Evolutionary conservation across 2,113 vertebrate species (phyloP), one percentile per base, ranked within the genome.

Genomic region (Rhinoderma darwinii): DNA sequence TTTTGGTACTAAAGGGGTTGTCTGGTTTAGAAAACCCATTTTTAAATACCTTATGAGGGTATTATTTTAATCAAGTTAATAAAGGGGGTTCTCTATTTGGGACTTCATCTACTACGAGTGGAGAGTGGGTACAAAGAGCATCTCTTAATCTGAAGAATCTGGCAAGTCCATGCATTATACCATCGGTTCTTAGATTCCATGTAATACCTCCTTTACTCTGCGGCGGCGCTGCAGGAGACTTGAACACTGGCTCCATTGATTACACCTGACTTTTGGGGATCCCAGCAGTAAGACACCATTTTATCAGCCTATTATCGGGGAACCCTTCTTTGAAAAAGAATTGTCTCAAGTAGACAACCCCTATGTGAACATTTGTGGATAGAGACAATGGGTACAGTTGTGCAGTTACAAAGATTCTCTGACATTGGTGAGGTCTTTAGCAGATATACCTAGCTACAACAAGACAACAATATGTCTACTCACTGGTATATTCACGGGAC

Each of bases 401-500:
- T 39, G 11, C 15, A 39, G 22, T 22, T 39, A 7, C 1, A 73
- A 10, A 7, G 18, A 22, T 1, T 70, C 5, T 37, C 1, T 44
- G 22, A 43, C 10, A 63, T 30, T 30, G 4, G 20, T 56, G 61
- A 63, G 7, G 14, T 66, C 17, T 4, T 63, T 27, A 30, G 20
- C 15, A 66, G 5, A 66, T 5, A 66, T 37, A 70, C 15, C 0
- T 68, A 20, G 63, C 15, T 2, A 68, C 20, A 72, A 41, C 11
- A 2, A 47, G 9, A 11, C 68, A 17, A 70, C 18, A 32, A 11
- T 22, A 18, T 70, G 5, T 32, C n/a, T 66, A 89, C 88, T 88
- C 59, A 89, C 89, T 56, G 14, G 37, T 11, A 39, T 39, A 83
- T 54, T 89, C 88, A 1, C 61, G 56, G 14, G 89, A 88, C 89